These are phyloP conservation scores for Spinus olivaceus DNA, from an alignment of 2,797 vertebrate species.

Conservation along the genomic window DNA sequence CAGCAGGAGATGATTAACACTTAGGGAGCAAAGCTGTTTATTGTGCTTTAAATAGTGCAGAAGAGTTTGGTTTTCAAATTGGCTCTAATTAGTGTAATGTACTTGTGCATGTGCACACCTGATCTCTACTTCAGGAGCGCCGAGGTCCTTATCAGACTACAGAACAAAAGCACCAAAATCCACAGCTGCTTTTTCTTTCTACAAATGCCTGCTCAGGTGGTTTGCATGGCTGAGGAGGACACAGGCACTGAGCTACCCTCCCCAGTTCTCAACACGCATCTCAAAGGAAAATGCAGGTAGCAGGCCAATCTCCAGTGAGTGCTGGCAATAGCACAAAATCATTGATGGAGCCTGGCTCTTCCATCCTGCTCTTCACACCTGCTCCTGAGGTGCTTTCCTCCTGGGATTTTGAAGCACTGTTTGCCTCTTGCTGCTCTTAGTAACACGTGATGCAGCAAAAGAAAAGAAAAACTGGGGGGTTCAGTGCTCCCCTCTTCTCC, in stretches of 20 bases:
- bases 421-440: background rate
- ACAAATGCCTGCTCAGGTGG: background rate
- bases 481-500: background rate
- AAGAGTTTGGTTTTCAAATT: constrained; percentile 63
- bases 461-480: background rate
- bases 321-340: background rate
- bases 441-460: background rate
- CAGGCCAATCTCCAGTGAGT: background rate
- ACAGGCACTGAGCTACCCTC: background rate
- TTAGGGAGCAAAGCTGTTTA: constrained; percentile 65
- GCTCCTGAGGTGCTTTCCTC: background rate
- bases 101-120: constrained; percentile 40
- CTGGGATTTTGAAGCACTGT: background rate
- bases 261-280: background rate
- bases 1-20: constrained; percentile 70
- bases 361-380: background rate
- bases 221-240: background rate
- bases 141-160: background rate
- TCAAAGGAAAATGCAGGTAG: background rate
- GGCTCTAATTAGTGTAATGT: constrained; percentile 60
- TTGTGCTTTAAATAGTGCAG: constrained; percentile 68
- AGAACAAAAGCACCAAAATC: background rate
- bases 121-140: constrained; percentile 16
- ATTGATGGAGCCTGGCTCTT: accelerated
- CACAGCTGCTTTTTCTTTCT: background rate